Percentiles rank a stretch among this genome's conserved stretches.
Conservation (phyloP, 2,888 invertebrate species). For the Drosophila nr. perissopoda region DNA sequence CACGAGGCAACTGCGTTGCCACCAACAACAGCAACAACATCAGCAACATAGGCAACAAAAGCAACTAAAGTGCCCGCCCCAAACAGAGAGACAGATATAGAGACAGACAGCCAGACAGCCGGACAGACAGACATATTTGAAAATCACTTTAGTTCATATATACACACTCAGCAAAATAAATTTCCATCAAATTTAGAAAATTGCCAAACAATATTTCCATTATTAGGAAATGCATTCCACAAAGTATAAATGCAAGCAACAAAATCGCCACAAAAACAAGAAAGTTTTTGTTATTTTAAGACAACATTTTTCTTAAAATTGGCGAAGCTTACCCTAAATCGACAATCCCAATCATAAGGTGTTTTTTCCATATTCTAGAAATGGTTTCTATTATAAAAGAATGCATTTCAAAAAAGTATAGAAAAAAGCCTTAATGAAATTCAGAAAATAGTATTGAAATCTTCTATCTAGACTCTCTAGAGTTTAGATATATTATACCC, state of each 20-base stretch:
- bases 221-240: not conserved
- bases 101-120: constrained; percentile 12
- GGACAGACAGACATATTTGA: constrained; percentile 59
- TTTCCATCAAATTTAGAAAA: not conserved
- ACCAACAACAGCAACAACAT: constrained; percentile 39
- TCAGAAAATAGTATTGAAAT: too few species aligned
- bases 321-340: not conserved
- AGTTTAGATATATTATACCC: too few species aligned
- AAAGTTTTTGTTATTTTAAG: too few species aligned
- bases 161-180: not conserved
- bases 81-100: constrained; percentile 4
- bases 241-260: too few species aligned
- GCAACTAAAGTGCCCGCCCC: constrained; percentile 62
- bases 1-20: constrained; percentile 56
- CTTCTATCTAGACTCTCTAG: too few species aligned
- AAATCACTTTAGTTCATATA: constrained; percentile 79
- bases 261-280: too few species aligned
- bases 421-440: too few species aligned
- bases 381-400: too few species aligned
- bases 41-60: constrained; percentile 35
- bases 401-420: too few species aligned
- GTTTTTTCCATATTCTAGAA: too few species aligned
- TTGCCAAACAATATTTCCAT: not conserved
- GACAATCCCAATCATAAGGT: not conserved
- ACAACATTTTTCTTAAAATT: too few species aligned